Conservation (phyloP, 2,888 invertebrate species). For the Mactromeris polynyma region DNA sequence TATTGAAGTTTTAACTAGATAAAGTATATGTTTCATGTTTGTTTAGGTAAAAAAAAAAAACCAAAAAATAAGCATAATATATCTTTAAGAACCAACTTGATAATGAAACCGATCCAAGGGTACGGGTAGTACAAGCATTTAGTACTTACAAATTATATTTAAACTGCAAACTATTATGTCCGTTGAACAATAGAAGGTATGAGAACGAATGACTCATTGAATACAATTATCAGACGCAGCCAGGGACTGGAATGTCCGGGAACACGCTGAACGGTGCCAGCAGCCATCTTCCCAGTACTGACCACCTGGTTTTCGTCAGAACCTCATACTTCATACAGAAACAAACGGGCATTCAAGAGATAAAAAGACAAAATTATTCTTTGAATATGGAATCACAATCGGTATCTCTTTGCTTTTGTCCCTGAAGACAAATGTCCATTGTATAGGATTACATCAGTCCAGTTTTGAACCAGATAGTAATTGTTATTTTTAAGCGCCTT, state of each 20-base stretch:
- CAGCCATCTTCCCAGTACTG: not conserved
- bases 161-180: no score
- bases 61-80: no score
- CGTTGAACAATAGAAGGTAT: no score
- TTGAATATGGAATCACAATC: slow-evolving; percentile 46
- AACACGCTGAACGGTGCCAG: not conserved
- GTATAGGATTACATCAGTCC: slow-evolving; percentile 68
- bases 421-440: slow-evolving; percentile 53
- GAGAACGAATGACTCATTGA: not conserved
- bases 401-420: slow-evolving; percentile 23
- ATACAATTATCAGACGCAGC: not conserved
- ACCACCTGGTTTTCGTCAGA: slow-evolving; percentile 42
- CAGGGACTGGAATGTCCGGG: not conserved
- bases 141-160: no score
- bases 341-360: slow-evolving; percentile 30
- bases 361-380: slow-evolving; percentile 24
- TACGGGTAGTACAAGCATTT: no score
- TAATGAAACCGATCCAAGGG: no score
- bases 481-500: not conserved
- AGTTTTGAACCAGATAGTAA: not conserved
- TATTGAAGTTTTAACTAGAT: no score
- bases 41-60: no score
- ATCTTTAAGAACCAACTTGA: no score
- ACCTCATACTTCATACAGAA: slow-evolving; percentile 28
- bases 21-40: no score